These are phyloP conservation scores for Calliscelio sp. DNA, from an alignment of 2,888 invertebrate genomes.

Conservation along the genomic window DNA sequence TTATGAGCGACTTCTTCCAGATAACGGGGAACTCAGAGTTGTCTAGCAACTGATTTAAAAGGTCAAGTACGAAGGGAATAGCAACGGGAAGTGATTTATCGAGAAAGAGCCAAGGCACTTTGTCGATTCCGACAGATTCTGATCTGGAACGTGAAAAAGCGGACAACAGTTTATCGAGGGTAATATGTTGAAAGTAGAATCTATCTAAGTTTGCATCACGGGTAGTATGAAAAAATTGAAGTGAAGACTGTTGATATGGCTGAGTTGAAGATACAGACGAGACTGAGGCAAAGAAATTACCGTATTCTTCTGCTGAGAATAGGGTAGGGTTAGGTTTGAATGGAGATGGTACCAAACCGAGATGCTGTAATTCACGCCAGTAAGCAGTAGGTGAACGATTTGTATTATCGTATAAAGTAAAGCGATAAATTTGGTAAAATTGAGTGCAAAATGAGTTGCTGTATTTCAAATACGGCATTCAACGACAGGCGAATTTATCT, in stretches of 20 bases:
- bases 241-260: no score
- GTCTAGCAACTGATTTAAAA: no score
- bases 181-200: no score
- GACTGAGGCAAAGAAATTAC: neutral
- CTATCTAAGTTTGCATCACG: no score
- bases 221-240: no score
- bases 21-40: neutral
- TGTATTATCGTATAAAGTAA: no score
- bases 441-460: neutral
- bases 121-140: neutral
- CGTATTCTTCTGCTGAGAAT: neutral
- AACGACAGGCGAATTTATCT: slow-evolving; percentile 44
- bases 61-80: no score
- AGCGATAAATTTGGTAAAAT: slow-evolving; percentile 8
- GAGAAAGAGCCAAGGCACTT: neutral
- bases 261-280: no score
- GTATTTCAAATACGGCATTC: slow-evolving; percentile 7
- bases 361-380: neutral
- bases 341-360: neutral
- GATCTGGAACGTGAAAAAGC: neutral
- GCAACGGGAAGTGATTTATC: neutral
- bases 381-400: neutral
- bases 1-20: no score
- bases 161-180: neutral
- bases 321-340: neutral